Conservation (phyloP, 2,113 vertebrate genomes). For the Galemys pyrenaicus region DNA sequence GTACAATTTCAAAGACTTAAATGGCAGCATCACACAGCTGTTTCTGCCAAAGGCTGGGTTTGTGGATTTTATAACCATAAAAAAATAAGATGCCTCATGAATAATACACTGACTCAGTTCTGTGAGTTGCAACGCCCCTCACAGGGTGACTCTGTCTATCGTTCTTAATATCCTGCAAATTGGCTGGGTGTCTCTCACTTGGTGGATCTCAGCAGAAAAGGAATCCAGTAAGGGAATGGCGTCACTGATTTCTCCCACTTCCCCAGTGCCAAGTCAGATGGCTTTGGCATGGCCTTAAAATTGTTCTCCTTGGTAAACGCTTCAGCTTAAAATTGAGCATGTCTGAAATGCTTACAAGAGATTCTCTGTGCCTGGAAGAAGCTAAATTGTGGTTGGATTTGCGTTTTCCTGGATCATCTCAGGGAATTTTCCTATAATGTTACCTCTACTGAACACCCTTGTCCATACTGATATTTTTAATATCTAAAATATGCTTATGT, state of each 20-base stretch:
- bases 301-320: not conserved
- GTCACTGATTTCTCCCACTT: not conserved
- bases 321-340: not conserved
- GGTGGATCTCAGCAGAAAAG: not conserved
- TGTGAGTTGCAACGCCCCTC: not conserved
- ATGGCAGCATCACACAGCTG: conserved; percentile 47
- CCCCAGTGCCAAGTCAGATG: not conserved
- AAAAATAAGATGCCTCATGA: conserved; percentile 52
- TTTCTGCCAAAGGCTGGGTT: conserved; percentile 41
- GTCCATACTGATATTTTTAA: not conserved
- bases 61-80: not conserved
- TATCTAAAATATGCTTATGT: not conserved
- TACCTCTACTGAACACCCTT: not conserved
- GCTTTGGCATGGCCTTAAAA: conserved; percentile 11
- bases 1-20: conserved; percentile 52
- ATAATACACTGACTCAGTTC: conserved; percentile 64
- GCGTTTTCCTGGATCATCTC: not conserved
- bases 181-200: conserved; percentile 25
- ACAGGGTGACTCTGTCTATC: not conserved
- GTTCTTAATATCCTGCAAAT: not conserved
- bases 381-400: not conserved
- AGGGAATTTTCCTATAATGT: not conserved
- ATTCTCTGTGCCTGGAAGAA: not conserved
- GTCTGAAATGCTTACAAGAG: not conserved
- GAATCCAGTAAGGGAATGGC: not conserved